phyloP scores from a whole-genome alignment of 2,797 vertebrate species.

The Kryptopterus vitreolus region DNA sequence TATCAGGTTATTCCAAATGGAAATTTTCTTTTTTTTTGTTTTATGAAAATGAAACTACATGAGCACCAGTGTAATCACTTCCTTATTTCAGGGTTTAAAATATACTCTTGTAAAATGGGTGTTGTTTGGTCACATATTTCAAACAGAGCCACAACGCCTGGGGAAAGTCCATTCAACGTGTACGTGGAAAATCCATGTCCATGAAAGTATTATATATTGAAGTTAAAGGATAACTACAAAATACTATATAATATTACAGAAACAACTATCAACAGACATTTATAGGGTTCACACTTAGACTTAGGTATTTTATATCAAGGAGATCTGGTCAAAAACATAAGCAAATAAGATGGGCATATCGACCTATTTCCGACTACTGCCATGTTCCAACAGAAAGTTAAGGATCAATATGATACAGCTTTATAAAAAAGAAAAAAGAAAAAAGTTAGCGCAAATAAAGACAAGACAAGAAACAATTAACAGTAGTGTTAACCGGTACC shows the following conservation, averaged over 20 bases:
- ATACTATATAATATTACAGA: not conserved
- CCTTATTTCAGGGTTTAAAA: conserved; percentile 1
- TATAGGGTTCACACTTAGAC: not conserved
- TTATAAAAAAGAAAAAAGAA: too few relatives aligned
- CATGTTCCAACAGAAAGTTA: too few relatives aligned
- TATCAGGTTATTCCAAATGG: not conserved
- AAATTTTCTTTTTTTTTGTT: not conserved
- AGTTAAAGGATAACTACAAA: not conserved
- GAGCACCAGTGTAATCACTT: not conserved
- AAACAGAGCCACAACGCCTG: not conserved
- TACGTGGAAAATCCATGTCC: not conserved
- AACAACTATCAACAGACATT: not conserved
- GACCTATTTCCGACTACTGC: too few relatives aligned
- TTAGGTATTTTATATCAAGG: not conserved
- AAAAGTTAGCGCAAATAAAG: too few relatives aligned
- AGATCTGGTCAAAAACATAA: too few relatives aligned
- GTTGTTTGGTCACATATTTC: not conserved
- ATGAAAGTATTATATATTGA: not conserved
- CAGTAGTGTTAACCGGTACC: too few relatives aligned
- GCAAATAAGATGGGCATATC: too few relatives aligned
- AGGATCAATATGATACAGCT: not conserved
- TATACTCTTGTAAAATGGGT: not conserved
- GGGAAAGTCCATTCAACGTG: not conserved
- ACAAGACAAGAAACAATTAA: too few relatives aligned
- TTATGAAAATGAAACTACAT: not conserved